Base-by-base conservation (phyloP, 2,113 vertebrate genomes). In the human region DNA sequence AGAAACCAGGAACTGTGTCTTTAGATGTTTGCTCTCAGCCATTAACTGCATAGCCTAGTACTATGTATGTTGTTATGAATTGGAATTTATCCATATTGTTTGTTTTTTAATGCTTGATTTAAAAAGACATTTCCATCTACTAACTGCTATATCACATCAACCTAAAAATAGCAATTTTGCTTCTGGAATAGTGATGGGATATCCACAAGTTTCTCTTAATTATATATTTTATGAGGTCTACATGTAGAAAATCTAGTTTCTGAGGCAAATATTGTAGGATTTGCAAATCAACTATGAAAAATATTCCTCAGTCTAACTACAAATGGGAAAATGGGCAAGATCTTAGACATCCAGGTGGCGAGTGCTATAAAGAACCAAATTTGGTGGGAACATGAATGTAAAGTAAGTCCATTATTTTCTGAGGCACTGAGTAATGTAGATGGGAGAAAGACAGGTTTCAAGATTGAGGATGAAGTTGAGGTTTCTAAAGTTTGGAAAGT, bases 381-480 rank as follows among this genome's bases (percentile, higher is more conserved):
- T 78, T 94, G 48, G 38, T 12, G 3, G 84, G 75, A 73, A 84
- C 55, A 30, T 32, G 48, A 45, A 52, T 94, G 12, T 90, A 40
- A 91, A 30, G 64, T 88, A 85, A 96, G 61, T 87, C 25, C 0
- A 2, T 84, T 92, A 97, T 88, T 72, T 84, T 52, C 52, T 1
- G 0, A 76, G 43, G 27, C 35, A 61, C 30, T 96, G 64, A 90
- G 75, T 86, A 82, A 82, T 96, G 93, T 86, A 93, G n/a, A 35
- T 38, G 35, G 17, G 87, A 88, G 64, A 88, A 82, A 94, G 84
- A 50, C 40, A 81, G 80, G 17, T 91, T 93, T 96, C 50, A 90
- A 86, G 81, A 96, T 18, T 52, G 92, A 92, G 50, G 55, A 38
- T 38, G 66, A 89, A 89, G 32, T n/a, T 78, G 32, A 50, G 18